Percentiles rank a stretch among this genome's conserved stretches.
Conservation (phyloP, 2,888 invertebrate species). For the Amblyjoppa fuscipennis region DNA sequence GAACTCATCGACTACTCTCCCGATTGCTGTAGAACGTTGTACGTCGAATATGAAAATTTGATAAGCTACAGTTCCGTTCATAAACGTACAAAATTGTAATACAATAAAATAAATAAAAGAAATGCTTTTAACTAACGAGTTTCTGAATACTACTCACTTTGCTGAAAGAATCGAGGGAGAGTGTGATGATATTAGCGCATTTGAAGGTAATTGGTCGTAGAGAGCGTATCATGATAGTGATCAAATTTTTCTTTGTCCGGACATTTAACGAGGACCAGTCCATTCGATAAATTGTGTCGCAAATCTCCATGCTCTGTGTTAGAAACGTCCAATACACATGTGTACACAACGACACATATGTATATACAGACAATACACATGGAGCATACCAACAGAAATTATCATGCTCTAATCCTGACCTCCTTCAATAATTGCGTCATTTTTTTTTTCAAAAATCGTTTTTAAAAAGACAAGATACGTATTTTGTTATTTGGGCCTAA, state of each 20-base stretch:
- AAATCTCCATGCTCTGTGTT: constrained; percentile 69
- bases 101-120: background rate
- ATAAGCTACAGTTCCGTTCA: too few relatives aligned
- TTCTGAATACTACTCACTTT: constrained; percentile 62
- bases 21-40: constrained; percentile 56
- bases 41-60: too few relatives aligned
- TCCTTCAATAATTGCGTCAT: too few relatives aligned
- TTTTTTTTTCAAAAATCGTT: too few relatives aligned
- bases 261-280: constrained; percentile 68
- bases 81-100: too few relatives aligned
- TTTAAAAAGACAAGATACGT: too few relatives aligned
- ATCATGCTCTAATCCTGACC: too few relatives aligned
- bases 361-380: too few relatives aligned
- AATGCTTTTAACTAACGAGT: background rate
- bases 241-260: constrained; percentile 66
- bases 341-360: too few relatives aligned
- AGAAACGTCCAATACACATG: background rate
- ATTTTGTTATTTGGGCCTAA: too few relatives aligned
- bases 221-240: constrained; percentile 70
- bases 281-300: constrained; percentile 70
- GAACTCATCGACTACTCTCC: background rate
- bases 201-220: constrained; percentile 68
- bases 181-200: constrained; percentile 67
- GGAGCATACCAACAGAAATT: too few relatives aligned
- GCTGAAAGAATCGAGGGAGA: constrained; percentile 71